phyloP scores from a whole-genome alignment of 2,888 invertebrate species.

The Venustoraphidia nigricollis region DNA sequence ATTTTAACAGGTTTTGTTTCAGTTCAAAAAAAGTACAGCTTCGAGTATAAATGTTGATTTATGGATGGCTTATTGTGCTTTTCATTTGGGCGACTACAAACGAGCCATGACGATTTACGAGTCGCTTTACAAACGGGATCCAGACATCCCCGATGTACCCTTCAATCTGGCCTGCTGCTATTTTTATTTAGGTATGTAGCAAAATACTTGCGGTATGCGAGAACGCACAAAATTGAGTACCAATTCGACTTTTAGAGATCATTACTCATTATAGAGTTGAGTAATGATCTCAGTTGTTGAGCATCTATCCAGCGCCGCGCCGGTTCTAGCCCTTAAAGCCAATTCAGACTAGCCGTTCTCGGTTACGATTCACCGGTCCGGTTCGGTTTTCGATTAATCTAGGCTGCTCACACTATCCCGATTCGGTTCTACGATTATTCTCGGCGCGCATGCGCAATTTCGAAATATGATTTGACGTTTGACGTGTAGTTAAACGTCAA shows the following conservation, averaged over 20 bases:
- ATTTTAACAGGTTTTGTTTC: slow-evolving; percentile 12
- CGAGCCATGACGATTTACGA: slow-evolving; percentile 61
- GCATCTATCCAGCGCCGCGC: too few species aligned
- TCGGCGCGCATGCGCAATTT: too few species aligned
- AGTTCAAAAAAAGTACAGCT: slow-evolving; percentile 39
- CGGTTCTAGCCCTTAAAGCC: too few species aligned
- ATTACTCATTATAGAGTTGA: too few species aligned
- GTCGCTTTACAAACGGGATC: slow-evolving; percentile 33
- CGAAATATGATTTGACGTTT: too few species aligned
- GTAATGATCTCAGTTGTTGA: too few species aligned
- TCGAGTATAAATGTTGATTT: slow-evolving; percentile 41
- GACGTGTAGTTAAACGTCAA: too few species aligned
- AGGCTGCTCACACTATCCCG: too few species aligned
- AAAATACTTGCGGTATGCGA: not conserved
- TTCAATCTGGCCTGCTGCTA: slow-evolving; percentile 86
- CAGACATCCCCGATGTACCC: slow-evolving; percentile 43
- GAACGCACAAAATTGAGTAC: not conserved
- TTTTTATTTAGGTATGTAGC: slow-evolving; percentile 74
- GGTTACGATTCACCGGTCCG: too few species aligned
- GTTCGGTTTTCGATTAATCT: too few species aligned
- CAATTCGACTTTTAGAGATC: not conserved
- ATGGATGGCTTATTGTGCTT: slow-evolving; percentile 92
- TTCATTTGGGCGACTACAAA: slow-evolving; percentile 89
- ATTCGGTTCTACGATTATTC: too few species aligned
- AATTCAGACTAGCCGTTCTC: too few species aligned